These are phyloP conservation scores for Danaus melanippus DNA, from an alignment of 1,140 invertebrate species.

Conservation along the genomic window DNA sequence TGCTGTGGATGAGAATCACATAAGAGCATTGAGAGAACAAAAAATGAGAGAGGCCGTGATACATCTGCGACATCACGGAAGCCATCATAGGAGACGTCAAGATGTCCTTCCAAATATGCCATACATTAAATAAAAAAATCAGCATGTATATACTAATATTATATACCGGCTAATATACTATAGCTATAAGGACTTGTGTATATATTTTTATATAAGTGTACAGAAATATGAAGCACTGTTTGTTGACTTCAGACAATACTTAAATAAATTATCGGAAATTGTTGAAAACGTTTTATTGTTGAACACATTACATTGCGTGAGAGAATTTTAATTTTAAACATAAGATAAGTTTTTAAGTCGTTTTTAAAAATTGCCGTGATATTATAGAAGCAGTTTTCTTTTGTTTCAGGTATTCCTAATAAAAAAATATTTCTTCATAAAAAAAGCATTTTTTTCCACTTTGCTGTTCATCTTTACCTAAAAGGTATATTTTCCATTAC, in stretches of 20 bases:
- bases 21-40: constrained; percentile 52
- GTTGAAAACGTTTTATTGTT: constrained; percentile 36
- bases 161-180: constrained; percentile 29
- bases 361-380: too few species aligned
- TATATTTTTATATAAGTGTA: constrained; percentile 59
- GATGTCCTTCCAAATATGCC: constrained; percentile 45
- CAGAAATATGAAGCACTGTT: constrained; percentile 45
- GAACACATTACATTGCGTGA: not conserved
- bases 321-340: too few species aligned
- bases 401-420: too few species aligned
- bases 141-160: constrained; percentile 25
- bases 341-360: too few species aligned
- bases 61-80: constrained; percentile 57
- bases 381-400: too few species aligned
- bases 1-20: constrained; percentile 52
- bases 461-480: too few species aligned
- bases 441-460: too few species aligned
- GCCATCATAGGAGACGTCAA: constrained; percentile 49
- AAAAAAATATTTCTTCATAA: too few species aligned
- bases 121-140: constrained; percentile 47
- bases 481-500: too few species aligned
- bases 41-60: constrained; percentile 56
- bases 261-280: constrained; percentile 50
- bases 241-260: constrained; percentile 64
- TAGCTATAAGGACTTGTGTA: constrained; percentile 40